Conservation (phyloP, 2,888 invertebrate genomes). For the Agonopterix alstromeriana region DNA sequence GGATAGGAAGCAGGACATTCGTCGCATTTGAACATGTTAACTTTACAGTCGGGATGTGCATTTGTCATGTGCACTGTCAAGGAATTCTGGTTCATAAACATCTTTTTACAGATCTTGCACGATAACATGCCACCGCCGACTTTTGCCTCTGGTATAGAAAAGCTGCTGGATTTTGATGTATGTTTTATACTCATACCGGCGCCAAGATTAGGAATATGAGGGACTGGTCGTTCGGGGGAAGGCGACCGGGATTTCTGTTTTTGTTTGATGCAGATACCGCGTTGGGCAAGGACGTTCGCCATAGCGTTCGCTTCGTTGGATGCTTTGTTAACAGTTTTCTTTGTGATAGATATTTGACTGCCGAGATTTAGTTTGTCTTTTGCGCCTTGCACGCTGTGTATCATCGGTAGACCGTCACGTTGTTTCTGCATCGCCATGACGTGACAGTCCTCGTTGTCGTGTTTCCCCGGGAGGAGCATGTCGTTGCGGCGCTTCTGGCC, state of each 20-base stretch:
- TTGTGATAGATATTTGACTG: constrained; percentile 84
- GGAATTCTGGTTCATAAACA: constrained; percentile 59
- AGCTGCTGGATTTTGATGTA: constrained; percentile 62
- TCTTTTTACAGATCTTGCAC: constrained; percentile 65
- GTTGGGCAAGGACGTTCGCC: constrained; percentile 84
- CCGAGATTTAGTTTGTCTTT: constrained; percentile 80
- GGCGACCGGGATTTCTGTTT: constrained; percentile 74
- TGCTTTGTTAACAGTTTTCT: constrained; percentile 79
- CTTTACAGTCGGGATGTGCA: constrained; percentile 57
- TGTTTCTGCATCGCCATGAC: constrained; percentile 85
- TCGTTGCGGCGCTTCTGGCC: constrained; percentile 75
- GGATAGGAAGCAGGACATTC: constrained; percentile 85
- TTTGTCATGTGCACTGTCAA: constrained; percentile 52
- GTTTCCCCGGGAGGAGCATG: constrained; percentile 80
- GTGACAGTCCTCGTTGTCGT: constrained; percentile 85
- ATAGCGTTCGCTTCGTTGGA: constrained; percentile 86
- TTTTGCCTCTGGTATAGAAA: constrained; percentile 61
- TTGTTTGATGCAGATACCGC: constrained; percentile 86
- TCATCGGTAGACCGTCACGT: constrained; percentile 83
- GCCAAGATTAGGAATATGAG: constrained; percentile 67
- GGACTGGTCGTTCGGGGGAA: constrained; percentile 57
- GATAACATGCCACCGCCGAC: constrained; percentile 55
- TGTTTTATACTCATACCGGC: constrained; percentile 72
- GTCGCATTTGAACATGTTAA: constrained; percentile 78
- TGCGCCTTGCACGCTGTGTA: constrained; percentile 84